Evolutionary conservation across 2,797 vertebrate species (phyloP).

Genomic region (Enteromius treurensis): DNA sequence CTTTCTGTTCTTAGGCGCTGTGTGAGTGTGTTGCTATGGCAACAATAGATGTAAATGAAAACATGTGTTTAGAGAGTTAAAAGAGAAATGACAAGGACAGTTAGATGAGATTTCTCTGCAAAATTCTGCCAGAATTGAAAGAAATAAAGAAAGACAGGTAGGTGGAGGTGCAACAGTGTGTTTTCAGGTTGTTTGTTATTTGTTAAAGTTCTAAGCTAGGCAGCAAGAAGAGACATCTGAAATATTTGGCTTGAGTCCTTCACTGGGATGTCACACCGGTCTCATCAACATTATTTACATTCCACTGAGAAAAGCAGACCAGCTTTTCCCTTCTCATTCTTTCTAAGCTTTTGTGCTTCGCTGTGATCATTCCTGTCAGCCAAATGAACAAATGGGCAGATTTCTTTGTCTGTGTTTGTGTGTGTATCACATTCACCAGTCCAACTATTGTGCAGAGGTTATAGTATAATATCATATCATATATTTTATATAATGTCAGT

Average conservation of each 20-base stretch:
- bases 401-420: neutral
- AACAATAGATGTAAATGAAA: slow-evolving; percentile 36
- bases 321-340: slow-evolving; percentile 23
- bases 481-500: neutral
- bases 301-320: slow-evolving; percentile 36
- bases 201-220: slow-evolving; percentile 17
- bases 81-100: slow-evolving; percentile 22
- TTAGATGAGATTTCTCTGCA: slow-evolving; percentile 8
- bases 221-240: slow-evolving; percentile 33
- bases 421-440: neutral
- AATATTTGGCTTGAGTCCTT: slow-evolving; percentile 42
- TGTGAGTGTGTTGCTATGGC: slow-evolving; percentile 38
- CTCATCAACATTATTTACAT: slow-evolving; percentile 49
- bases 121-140: neutral
- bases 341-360: slow-evolving; percentile 23
- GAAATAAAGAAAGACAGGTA: neutral
- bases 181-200: slow-evolving; percentile 23
- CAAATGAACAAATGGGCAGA: slow-evolving; percentile 29
- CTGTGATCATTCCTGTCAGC: slow-evolving; percentile 1
- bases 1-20: slow-evolving; percentile 39
- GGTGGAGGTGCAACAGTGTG: neutral
- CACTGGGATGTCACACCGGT: slow-evolving; percentile 28
- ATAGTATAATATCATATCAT: neutral
- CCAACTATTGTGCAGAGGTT: neutral
- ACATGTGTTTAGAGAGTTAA: slow-evolving; percentile 25